Evolutionary conservation across 2,797 vertebrate species (phyloP).

Genomic region (Muscicapa comitata): DNA sequence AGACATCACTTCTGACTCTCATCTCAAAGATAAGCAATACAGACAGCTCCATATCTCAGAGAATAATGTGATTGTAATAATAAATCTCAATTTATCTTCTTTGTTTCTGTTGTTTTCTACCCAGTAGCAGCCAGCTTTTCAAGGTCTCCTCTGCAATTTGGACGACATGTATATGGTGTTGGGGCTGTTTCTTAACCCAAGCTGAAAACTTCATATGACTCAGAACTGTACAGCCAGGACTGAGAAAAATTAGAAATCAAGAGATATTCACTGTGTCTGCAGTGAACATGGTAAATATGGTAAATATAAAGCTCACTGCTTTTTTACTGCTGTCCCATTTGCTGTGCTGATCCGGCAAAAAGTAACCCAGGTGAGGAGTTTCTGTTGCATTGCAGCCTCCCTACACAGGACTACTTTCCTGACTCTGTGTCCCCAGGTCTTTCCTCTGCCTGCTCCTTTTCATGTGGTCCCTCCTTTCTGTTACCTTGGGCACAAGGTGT

Average conservation of each 20-base stretch:
- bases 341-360: neutral
- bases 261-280: neutral
- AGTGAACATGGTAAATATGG: neutral
- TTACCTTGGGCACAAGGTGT: neutral
- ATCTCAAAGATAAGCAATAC: neutral
- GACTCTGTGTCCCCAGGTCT: fast-evolving
- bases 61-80: neutral
- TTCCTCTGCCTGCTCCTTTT: neutral
- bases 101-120: neutral
- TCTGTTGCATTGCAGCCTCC: neutral
- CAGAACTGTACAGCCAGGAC: neutral
- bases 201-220: neutral
- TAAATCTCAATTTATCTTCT: neutral
- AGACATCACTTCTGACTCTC: neutral
- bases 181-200: neutral
- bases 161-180: neutral
- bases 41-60: neutral
- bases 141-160: neutral
- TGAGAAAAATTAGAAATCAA: neutral
- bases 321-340: neutral
- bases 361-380: neutral
- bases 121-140: neutral
- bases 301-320: neutral
- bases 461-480: neutral
- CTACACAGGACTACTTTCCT: fast-evolving